These are phyloP conservation scores for Lordiphosa mommai DNA, from an alignment of 1,140 invertebrate species.

Conservation along the genomic window DNA sequence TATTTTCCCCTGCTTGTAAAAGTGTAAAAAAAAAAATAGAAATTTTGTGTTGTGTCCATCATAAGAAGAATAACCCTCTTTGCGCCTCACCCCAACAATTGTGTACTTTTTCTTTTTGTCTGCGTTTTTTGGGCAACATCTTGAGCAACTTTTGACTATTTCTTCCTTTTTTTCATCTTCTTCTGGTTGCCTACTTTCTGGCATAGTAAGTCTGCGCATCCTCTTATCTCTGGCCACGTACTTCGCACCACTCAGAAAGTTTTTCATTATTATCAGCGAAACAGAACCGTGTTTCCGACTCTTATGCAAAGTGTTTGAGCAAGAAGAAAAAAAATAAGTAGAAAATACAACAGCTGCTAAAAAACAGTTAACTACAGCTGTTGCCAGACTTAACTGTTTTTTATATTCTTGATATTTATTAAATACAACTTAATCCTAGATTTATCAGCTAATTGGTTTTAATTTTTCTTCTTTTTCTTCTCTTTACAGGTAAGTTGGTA, in stretches of 20 bases:
- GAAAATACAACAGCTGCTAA: slow-evolving; percentile 5
- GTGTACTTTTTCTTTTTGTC: not conserved
- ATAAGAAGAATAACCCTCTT: not conserved
- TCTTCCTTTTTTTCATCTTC: not conserved
- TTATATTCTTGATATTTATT: slow-evolving; percentile 1
- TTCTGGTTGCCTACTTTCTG: slow-evolving; percentile 8
- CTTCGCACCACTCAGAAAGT: slow-evolving; percentile 16
- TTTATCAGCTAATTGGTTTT: slow-evolving; percentile 23
- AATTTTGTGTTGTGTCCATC: slow-evolving; percentile 8
- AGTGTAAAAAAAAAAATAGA: not conserved
- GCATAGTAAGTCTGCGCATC: not conserved
- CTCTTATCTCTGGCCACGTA: slow-evolving; percentile 31
- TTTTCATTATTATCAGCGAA: slow-evolving; percentile 9
- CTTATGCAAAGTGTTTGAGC: too few relatives aligned
- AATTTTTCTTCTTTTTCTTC: slow-evolving; percentile 3
- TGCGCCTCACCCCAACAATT: not conserved
- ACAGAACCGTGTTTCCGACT: not conserved
- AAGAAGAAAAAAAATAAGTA: not conserved
- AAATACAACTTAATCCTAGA: not conserved
- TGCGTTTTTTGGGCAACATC: slow-evolving; percentile 4
- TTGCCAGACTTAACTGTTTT: not conserved
- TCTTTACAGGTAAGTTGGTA: slow-evolving; percentile 41
- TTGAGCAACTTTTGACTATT: slow-evolving; percentile 13
- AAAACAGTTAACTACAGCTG: not conserved
- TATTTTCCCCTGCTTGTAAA: too few relatives aligned